phyloP scores from a whole-genome alignment of 2,888 invertebrate species.

The Enchytraeus crypticus region DNA sequence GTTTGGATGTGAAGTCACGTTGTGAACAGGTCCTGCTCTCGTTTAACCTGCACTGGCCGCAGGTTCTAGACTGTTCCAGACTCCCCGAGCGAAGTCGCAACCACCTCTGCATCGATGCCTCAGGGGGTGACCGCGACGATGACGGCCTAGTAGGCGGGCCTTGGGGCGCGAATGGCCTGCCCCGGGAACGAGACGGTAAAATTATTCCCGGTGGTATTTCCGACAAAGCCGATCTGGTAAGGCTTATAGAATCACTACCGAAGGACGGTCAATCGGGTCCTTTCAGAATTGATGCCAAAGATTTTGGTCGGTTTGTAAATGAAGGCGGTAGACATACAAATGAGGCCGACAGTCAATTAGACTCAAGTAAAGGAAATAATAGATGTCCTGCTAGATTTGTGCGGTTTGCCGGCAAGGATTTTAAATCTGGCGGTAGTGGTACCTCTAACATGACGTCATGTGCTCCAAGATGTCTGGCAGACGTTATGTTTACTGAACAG shows the following conservation, averaged over 20 bases:
- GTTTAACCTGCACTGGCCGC: conserved; percentile 62
- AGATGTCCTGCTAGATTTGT: conserved; percentile 39
- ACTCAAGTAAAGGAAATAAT: too few relatives aligned
- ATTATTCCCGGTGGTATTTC: conserved; percentile 4
- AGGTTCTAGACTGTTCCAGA: conserved; percentile 66
- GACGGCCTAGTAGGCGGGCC: background rate
- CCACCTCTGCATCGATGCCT: conserved; percentile 63
- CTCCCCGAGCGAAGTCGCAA: conserved; percentile 59
- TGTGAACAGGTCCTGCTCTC: conserved; percentile 57
- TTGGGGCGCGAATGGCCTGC: background rate
- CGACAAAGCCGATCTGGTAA: conserved; percentile 27
- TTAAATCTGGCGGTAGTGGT: conserved; percentile 25
- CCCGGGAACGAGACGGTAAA: background rate
- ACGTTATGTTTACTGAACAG: conserved; percentile 60
- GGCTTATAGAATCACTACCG: conserved; percentile 26
- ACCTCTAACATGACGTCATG: conserved; percentile 32
- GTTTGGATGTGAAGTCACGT: conserved; percentile 56
- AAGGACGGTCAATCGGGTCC: background rate
- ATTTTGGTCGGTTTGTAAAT: background rate
- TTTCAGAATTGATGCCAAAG: background rate
- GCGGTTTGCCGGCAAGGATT: conserved; percentile 33
- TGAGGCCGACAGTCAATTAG: background rate
- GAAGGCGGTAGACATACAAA: conserved; percentile 36
- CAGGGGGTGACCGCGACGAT: conserved; percentile 2
- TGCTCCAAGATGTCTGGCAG: conserved; percentile 56